Conservation (phyloP, 2,888 invertebrate genomes). For the Ferdinandea cuprea region DNA sequence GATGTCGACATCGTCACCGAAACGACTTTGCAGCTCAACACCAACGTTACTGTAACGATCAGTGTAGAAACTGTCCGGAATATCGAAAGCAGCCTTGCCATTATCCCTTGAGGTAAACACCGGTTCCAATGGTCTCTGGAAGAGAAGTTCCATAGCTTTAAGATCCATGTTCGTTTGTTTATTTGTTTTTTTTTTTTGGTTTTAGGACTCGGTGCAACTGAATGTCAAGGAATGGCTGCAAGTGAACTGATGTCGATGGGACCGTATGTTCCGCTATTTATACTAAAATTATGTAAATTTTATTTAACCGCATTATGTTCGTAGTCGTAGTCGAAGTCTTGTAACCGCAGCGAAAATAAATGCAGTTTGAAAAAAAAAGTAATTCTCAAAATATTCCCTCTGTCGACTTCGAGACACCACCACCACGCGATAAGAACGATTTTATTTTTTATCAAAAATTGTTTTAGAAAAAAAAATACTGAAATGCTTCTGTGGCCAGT, state of each 20-base stretch:
- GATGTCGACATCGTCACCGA: conserved; percentile 74
- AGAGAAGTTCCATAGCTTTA: conserved; percentile 73
- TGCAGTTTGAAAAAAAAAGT: too few species aligned
- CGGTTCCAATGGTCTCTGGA: conserved; percentile 76
- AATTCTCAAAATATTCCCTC: too few species aligned
- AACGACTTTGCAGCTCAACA: conserved; percentile 74
- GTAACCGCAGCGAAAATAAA: too few species aligned
- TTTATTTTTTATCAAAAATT: too few species aligned
- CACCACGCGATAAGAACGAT: too few species aligned
- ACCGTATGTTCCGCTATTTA: neutral
- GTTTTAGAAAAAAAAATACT: too few species aligned
- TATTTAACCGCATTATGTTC: neutral
- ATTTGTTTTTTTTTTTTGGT: too few species aligned
- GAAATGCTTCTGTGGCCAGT: too few species aligned
- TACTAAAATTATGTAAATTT: neutral
- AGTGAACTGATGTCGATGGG: neutral
- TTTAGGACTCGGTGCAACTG: too few species aligned
- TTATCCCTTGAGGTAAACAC: conserved; percentile 75
- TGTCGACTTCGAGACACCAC: too few species aligned
- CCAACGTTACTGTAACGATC: conserved; percentile 73
- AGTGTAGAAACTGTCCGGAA: conserved; percentile 75
- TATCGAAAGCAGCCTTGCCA: conserved; percentile 75
- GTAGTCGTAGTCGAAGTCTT: too few species aligned
- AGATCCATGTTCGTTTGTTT: conserved; percentile 14
- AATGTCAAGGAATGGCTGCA: neutral